Conservation (phyloP, 2,797 vertebrate species). For the Falco peregrinus region DNA sequence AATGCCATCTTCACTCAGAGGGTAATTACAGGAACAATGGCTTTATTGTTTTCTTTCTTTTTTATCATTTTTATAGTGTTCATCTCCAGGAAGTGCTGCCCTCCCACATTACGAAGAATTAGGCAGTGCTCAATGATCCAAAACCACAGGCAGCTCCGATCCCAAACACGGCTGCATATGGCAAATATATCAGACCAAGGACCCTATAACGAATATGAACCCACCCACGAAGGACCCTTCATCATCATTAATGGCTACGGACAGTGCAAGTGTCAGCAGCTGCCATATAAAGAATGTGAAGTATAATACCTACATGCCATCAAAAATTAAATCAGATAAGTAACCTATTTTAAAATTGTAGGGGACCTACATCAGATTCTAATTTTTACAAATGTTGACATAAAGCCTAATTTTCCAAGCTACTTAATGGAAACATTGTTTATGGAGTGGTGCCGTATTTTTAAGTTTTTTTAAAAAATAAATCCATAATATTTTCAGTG, state of each 20-base stretch:
- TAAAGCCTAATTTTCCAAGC: conserved; percentile 81
- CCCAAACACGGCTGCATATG: conserved; percentile 97
- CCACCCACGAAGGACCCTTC: conserved; percentile 96
- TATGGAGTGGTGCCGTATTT: conserved; percentile 79
- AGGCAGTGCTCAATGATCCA: conserved; percentile 98
- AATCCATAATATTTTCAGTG: conserved; percentile 80
- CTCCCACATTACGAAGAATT: conserved; percentile 94
- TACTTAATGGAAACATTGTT: conserved; percentile 78
- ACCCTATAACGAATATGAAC: conserved; percentile 97
- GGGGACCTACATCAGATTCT: conserved; percentile 75
- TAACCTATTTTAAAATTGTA: conserved; percentile 81
- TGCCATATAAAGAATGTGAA: conserved; percentile 99
- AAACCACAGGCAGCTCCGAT: conserved; percentile 97
- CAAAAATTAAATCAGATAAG: conserved; percentile 77
- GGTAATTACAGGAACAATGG: conserved; percentile 99
- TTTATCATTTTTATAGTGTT: conserved; percentile 99
- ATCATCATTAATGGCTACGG: conserved; percentile 99
- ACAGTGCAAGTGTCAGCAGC: conserved; percentile 99
- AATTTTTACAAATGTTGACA: conserved; percentile 81
- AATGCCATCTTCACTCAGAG: conserved; percentile 96
- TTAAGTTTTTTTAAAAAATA: conserved; percentile 71
- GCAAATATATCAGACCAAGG: conserved; percentile 97
- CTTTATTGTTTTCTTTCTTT: conserved; percentile 99
- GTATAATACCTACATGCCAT: conserved; percentile 84
- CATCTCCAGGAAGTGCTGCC: conserved; percentile 98